Evolutionary conservation across 2,113 vertebrate genomes (phyloP).

Genomic region (Channa argus): DNA sequence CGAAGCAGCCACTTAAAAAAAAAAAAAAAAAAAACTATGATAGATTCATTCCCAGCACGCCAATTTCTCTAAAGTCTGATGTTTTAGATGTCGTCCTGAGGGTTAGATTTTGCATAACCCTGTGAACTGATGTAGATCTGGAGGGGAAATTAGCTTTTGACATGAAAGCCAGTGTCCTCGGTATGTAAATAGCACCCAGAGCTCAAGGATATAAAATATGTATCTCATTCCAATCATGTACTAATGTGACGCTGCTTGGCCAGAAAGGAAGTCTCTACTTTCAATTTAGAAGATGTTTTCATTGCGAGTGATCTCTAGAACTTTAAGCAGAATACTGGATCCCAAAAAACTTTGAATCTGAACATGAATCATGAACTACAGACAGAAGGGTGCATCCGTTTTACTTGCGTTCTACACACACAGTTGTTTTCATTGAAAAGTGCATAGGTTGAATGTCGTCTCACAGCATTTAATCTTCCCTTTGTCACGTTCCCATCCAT

Average conservation of each 20-base stretch:
- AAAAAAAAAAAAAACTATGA: constrained; percentile 27
- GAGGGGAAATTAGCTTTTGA: constrained; percentile 52
- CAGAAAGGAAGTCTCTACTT: constrained; percentile 3
- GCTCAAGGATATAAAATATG: constrained; percentile 41
- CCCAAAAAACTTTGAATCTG: neutral
- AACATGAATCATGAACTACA: neutral
- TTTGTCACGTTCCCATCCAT: constrained; percentile 45
- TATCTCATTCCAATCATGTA: constrained; percentile 17
- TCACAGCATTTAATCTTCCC: constrained; percentile 12
- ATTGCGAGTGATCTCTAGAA: neutral
- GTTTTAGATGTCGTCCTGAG: constrained; percentile 48
- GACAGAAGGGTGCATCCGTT: neutral
- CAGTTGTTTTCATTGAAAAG: constrained; percentile 14
- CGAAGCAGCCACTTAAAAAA: constrained; percentile 36
- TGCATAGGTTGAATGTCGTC: too few species aligned
- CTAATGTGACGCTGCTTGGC: constrained; percentile 4
- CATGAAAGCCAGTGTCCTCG: constrained; percentile 52
- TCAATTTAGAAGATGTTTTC: neutral
- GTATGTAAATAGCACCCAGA: constrained; percentile 44
- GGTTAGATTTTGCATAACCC: constrained; percentile 40
- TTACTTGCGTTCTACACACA: neutral
- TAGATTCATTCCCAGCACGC: constrained; percentile 37
- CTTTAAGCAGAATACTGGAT: neutral
- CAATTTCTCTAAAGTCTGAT: constrained; percentile 13
- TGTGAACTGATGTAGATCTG: constrained; percentile 41